phyloP scores from a whole-genome alignment of 2,113 vertebrate genomes.

The human region GRCh38 chrX:72777501-72778000 shows the following conservation, averaged over 20 bases:
- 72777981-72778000: background rate
- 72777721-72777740: constrained; percentile 33
- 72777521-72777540: background rate
- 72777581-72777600: constrained; percentile 38
- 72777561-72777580: constrained; percentile 49
- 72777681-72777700: background rate
- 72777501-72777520: background rate
- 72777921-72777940: background rate
- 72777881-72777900: background rate
- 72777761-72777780: background rate
- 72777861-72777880: constrained; percentile 8
- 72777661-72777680: background rate
- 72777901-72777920: constrained; percentile 28
- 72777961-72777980: background rate
- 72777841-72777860: background rate
- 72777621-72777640: background rate
- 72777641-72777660: constrained; percentile 34
- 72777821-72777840: background rate
- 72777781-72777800: background rate
- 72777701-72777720: constrained; percentile 14
- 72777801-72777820: background rate
- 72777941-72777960: background rate
- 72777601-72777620: background rate
- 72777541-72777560: constrained; percentile 27
- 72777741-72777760: background rate